phyloP scores from a whole-genome alignment of 53 echinoderm and acorn worm genomes.

The Apostichopus leukothele region DNA sequence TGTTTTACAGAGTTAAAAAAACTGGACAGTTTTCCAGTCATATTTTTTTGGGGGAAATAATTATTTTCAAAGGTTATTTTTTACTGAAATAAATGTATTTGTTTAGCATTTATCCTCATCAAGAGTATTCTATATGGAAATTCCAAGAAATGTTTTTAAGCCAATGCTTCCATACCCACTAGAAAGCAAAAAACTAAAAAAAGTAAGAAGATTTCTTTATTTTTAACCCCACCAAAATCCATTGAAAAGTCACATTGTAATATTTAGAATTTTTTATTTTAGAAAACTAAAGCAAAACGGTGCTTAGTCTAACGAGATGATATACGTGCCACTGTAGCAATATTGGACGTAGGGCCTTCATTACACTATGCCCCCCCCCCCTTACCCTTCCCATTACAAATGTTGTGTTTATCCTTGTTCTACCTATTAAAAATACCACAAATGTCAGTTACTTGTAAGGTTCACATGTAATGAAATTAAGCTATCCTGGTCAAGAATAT shows the following conservation, averaged over 20 bases:
- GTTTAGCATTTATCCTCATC: neutral
- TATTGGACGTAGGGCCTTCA: too few relatives aligned
- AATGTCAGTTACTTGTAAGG: neutral
- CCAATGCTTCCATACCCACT: neutral
- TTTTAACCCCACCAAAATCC: too few relatives aligned
- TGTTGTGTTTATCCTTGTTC: neutral
- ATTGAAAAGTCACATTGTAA: too few relatives aligned
- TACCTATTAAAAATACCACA: neutral
- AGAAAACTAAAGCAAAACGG: too few relatives aligned
- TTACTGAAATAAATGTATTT: neutral
- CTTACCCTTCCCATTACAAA: too few relatives aligned
- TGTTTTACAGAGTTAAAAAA: slow-evolving; percentile 3
- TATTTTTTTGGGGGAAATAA: slow-evolving; percentile 10
- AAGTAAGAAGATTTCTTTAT: too few relatives aligned
- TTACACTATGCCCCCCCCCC: too few relatives aligned
- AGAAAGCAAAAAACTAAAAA: too few relatives aligned
- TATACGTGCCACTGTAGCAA: too few relatives aligned
- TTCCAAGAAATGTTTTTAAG: neutral
- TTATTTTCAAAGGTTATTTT: slow-evolving; percentile 18
- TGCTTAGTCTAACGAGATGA: too few relatives aligned
- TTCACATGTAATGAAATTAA: neutral
- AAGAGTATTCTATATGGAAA: slow-evolving; percentile 5
- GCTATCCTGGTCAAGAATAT: too few relatives aligned
- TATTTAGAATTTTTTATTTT: too few relatives aligned
- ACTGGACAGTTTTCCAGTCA: neutral